Base-by-base conservation (phyloP, 2,888 invertebrate species). In the Ophion costatus region DNA sequence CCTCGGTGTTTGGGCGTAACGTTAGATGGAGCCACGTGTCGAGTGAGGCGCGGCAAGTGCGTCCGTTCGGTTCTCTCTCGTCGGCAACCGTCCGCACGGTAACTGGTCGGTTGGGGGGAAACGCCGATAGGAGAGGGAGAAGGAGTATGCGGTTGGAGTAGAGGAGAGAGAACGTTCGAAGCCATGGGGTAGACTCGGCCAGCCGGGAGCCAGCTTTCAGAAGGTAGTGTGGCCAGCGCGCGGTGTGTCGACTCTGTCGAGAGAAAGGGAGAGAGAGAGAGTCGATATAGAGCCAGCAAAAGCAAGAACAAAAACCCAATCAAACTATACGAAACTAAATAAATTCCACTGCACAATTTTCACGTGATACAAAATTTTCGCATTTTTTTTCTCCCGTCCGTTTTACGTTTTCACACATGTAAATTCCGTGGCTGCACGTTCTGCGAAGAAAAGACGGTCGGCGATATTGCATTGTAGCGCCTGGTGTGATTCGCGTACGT, bases 181-280 rank as follows among this genome's bases (percentile, higher is more conserved):
- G 84, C 82, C 81, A 87, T 82, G 86, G 86, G 88, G 85, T 87
- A 85, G 85, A 86, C 81, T 84, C 80, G 70, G 76, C 74, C 82
- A 83, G 86, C 84, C 82, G 84, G 85, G 85, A 87, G 86, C 79
- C 84, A 81, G 81, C 85, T 86, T 87, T 89, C 87, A 88, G 69
- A 87, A 87, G 78, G 88, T 84, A 83, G 87, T 86, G 86, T 85
- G 89, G 82, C 81, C 77, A 70, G 73, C 74, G 85, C 82, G 82
- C 85, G 85, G 85, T 83, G 80, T 83, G 85, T 85, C 85, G 85
- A 83, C 85, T 80, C 80, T 74, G 80, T 74, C 80, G 80, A 76
- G 77, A 75, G 63, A 71, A 2, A 56, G 66, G 77, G 42, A 61
- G 80, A 75, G 51, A 75, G 59, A 73, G 66, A n/a, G 69, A 22